Evolutionary conservation across 37 sponge, comb jelly and placozoan genomes (phyloP).

Genomic region (Cliona cf. orientalis): DNA sequence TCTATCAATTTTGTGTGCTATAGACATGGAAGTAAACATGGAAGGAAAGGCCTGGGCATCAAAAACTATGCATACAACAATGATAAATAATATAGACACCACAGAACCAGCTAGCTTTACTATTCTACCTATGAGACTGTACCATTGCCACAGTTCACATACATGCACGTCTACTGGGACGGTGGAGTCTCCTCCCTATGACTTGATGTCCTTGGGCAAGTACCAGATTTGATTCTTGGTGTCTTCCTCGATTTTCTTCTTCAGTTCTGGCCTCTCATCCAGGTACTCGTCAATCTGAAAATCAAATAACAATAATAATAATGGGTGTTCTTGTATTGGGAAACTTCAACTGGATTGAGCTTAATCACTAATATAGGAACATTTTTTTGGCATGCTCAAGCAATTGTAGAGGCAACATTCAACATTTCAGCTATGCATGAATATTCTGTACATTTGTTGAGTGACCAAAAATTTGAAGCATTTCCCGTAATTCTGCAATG

Average conservation of each 20-base stretch:
- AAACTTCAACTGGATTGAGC: not conserved
- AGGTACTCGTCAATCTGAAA: constrained; percentile 81
- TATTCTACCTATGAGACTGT: not conserved
- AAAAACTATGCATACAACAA: no score
- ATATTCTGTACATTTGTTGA: not conserved
- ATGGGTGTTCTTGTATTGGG: not conserved
- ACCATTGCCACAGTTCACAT: not conserved
- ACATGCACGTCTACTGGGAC: not conserved
- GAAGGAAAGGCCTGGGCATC: no score
- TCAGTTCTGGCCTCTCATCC: constrained; percentile 76
- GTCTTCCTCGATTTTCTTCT: constrained; percentile 68
- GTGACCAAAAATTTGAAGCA: no score
- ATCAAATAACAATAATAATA: no score
- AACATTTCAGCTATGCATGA: not conserved
- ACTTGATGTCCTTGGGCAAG: not conserved
- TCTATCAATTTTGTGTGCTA: no score
- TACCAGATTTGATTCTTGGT: constrained; percentile 70
- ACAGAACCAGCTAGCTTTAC: no score
- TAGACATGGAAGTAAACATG: no score
- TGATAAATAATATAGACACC: no score
- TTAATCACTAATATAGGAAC: not conserved
- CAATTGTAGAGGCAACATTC: no score
- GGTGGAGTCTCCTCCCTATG: not conserved
- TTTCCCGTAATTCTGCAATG: no score
- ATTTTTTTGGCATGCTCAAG: no score